A percentile compares a stretch with the other conserved stretches of the same genome.
These are phyloP conservation scores for Octodon degus DNA, from an alignment of 2,113 vertebrate genomes.

Conservation along the genomic window DNA sequence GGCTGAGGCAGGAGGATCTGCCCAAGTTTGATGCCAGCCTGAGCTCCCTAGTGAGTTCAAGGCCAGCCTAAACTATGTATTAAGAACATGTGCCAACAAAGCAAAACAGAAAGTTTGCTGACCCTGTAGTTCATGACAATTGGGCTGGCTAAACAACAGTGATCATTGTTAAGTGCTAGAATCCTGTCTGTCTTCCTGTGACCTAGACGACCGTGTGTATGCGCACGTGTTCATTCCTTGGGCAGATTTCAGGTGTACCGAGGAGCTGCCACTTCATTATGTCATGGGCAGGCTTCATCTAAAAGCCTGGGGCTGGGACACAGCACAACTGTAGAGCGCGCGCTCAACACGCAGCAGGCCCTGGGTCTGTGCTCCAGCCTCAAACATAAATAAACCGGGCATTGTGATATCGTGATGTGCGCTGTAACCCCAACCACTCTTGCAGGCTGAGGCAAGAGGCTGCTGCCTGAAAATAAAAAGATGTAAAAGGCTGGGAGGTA, in stretches of 20 bases:
- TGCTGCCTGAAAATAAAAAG: neutral
- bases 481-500: neutral
- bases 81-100: neutral
- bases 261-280: neutral
- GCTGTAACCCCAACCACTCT: neutral
- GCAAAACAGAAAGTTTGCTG: neutral
- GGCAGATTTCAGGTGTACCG: neutral
- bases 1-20: neutral
- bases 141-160: neutral
- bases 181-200: neutral
- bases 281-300: neutral
- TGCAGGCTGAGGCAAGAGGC: neutral
- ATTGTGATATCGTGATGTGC: neutral
- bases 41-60: neutral
- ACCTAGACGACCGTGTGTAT: neutral
- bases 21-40: neutral
- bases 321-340: neutral
- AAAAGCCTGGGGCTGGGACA: neutral
- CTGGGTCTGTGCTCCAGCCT: neutral
- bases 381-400: neutral
- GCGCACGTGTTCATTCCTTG: neutral
- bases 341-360: neutral
- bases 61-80: neutral
- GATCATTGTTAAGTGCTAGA: neutral
- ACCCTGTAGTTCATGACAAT: neutral